These are phyloP conservation scores for Ridgeia piscesae DNA, from an alignment of 1,140 invertebrate genomes.

Conservation along the genomic window DNA sequence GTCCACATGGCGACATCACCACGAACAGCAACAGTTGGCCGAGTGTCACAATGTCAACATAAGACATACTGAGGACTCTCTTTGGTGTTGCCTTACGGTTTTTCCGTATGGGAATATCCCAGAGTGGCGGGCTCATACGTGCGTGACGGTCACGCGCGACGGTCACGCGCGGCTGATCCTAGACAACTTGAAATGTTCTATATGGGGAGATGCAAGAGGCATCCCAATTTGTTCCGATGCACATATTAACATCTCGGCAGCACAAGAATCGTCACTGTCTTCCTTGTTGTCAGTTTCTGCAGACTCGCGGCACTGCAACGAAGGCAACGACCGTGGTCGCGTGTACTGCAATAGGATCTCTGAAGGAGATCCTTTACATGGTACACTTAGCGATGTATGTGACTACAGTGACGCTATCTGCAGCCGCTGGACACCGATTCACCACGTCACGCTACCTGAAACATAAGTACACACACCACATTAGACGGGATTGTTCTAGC, in stretches of 20 bases:
- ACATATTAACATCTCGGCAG: no score
- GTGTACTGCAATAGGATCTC: background rate
- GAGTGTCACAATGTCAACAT: background rate
- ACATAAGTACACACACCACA: no score
- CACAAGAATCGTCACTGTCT: background rate
- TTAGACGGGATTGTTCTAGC: no score
- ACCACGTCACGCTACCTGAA: background rate
- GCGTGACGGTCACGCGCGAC: background rate
- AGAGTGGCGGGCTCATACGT: no score
- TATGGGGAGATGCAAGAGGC: no score
- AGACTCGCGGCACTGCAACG: background rate
- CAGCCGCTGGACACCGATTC: background rate
- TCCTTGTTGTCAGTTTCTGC: background rate
- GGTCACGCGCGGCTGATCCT: background rate
- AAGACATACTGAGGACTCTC: no score
- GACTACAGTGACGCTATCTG: background rate
- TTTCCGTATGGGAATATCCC: no score
- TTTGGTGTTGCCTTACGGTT: no score
- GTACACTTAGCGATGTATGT: background rate
- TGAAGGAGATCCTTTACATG: background rate
- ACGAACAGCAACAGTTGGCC: background rate
- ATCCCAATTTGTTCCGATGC: no score
- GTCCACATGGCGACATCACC: no score
- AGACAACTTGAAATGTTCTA: background rate
- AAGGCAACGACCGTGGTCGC: background rate